Conservation (phyloP, 2,797 vertebrate species). For the Hypotaenidia philippensis region DNA sequence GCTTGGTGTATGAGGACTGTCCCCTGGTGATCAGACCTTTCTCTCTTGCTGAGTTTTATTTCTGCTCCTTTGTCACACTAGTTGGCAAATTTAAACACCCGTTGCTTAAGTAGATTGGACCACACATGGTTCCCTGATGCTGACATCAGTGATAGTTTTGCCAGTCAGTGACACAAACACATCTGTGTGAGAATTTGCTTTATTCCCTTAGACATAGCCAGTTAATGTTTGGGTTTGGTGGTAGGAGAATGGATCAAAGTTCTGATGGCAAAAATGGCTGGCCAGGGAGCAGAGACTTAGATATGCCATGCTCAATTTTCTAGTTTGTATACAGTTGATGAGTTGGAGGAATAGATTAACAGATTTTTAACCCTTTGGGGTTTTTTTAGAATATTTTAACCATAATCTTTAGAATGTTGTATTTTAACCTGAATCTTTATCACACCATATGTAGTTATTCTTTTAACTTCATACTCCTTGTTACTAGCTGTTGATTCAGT, state of each 20-base stretch:
- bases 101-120: background rate
- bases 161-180: background rate
- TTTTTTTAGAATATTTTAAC: background rate
- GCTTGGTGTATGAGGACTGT: background rate
- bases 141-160: background rate
- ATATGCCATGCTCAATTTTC: accelerated
- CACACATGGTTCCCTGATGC: background rate
- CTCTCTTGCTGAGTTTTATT: background rate
- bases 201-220: background rate
- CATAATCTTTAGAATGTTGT: background rate
- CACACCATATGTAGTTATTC: background rate
- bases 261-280: background rate
- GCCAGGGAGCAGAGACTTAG: background rate
- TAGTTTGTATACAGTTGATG: background rate
- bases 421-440: background rate
- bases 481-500: background rate
- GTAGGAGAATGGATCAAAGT: background rate
- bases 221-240: background rate
- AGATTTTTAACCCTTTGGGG: background rate
- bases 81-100: background rate
- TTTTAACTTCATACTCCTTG: background rate
- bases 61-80: background rate
- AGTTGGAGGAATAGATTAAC: background rate
- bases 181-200: background rate
- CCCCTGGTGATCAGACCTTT: background rate